Base-by-base conservation (phyloP, 2,113 vertebrate species). In the Hyaena hyaena region DNA sequence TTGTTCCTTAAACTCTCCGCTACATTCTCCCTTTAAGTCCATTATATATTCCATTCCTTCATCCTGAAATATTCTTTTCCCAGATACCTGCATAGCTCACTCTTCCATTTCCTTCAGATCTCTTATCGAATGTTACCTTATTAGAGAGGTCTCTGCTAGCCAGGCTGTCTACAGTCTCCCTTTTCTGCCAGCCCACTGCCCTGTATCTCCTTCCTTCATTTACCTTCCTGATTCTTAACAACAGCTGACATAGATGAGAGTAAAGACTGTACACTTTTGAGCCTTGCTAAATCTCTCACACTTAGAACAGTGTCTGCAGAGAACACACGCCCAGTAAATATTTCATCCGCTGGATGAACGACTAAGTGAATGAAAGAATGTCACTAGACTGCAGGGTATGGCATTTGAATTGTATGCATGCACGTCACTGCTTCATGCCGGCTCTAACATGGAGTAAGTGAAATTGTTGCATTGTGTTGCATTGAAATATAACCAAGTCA, bases 251-350 rank as follows among this genome's bases (percentile, higher is more conserved):
- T 89, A 16, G 76, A 2, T 68, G 53, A 73, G 35, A 91, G 16
- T 93, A 94, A 94, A 23, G 76, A 39, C 50, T 68, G 31, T 74
- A 53, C 28, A 35, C 58, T 96, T 97, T 94, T 90, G 26, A 80
- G 65, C 24, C 26, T n/a, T 90, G 58, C 50, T 69, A 45, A 65
- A 55, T 94, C 31, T 61, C 48, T 19, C 24, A 10, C 76, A 48
- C 82, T 84, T 86, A 76, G n/a, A 87, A 53, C 81, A 81, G 43
- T 87, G 24, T 19, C 19, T 5, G 14, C 23, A 94, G 74, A 55
- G 9, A 73, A 66, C 61, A 16, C 14, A 26, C 76, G 33, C 48
- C 68, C 39, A 39, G 0, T 87, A 48, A 89, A 39, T 95, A 48
- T 31, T n/a, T 74, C 82, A 86, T 84, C 69, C 31, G 21, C 63